These are phyloP conservation scores for Pseudomyrmex pallidus DNA, from an alignment of 1,140 invertebrate species.

Conservation along the genomic window DNA sequence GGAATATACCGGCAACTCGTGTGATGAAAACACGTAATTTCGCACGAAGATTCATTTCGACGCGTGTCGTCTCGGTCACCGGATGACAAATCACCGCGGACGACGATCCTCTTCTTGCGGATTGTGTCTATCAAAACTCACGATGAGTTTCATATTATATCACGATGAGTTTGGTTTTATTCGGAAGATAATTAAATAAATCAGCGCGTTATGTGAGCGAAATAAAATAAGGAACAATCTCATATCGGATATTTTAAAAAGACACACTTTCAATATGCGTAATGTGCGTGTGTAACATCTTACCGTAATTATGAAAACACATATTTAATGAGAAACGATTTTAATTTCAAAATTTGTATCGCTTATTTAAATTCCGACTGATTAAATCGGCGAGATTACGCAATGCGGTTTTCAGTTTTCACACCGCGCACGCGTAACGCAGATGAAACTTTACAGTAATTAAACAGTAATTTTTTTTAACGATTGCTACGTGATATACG, in stretches of 20 bases:
- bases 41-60: slow-evolving; percentile 40
- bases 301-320: background rate
- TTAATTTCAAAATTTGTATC: background rate
- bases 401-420: slow-evolving; percentile 5
- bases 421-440: slow-evolving; percentile 12
- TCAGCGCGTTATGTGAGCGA: background rate
- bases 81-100: slow-evolving; percentile 45
- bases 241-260: no score
- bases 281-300: no score
- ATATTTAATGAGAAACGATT: background rate
- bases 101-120: slow-evolving; percentile 20
- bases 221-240: no score
- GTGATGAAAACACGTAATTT: slow-evolving; percentile 40
- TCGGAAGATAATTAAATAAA: background rate
- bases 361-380: background rate
- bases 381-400: slow-evolving; percentile 21
- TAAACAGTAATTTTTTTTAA: slow-evolving; percentile 58
- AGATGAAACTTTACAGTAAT: slow-evolving; percentile 53
- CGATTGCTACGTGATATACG: slow-evolving; percentile 34
- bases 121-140: slow-evolving; percentile 21
- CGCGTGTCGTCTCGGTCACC: slow-evolving; percentile 21
- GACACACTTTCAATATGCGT: no score
- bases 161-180: no score
- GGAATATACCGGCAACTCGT: background rate
- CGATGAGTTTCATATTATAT: background rate